phyloP scores from a whole-genome alignment of 2,888 invertebrate genomes.

The Harpalus rubripes region DNA sequence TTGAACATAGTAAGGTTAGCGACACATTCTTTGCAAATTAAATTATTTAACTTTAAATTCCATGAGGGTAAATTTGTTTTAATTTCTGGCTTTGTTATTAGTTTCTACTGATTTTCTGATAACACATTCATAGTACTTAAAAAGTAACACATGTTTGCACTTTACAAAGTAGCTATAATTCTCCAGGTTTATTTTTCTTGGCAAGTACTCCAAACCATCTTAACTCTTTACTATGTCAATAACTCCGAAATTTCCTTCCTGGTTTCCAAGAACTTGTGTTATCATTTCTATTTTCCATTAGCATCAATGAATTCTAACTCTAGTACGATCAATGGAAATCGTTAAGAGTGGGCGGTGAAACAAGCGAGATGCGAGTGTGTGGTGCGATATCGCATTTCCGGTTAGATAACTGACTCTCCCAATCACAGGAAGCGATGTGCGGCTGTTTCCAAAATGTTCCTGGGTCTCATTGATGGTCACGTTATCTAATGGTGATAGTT shows the following conservation, averaged over 20 bases:
- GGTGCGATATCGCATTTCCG: conserved; percentile 9
- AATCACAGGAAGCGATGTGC: conserved; percentile 50
- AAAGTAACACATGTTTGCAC: too few species aligned
- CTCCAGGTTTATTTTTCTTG: neutral
- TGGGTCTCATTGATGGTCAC: conserved; percentile 26
- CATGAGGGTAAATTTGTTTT: too few species aligned
- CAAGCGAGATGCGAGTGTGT: neutral
- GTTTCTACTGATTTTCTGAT: neutral
- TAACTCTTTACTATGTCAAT: neutral
- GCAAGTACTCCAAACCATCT: neutral
- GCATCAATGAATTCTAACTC: neutral
- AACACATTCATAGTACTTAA: too few species aligned
- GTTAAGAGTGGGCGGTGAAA: neutral
- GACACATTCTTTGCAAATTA: too few species aligned
- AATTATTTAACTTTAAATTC: too few species aligned
- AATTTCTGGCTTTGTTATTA: too few species aligned
- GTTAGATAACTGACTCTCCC: conserved; percentile 32
- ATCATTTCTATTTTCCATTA: neutral
- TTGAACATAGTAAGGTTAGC: too few species aligned
- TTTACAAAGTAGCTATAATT: neutral
- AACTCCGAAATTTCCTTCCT: neutral
- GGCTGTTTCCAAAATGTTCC: conserved; percentile 53
- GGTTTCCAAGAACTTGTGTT: neutral
- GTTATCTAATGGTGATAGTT: neutral
- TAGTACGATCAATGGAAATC: neutral